Base-by-base conservation (phyloP, 2,888 invertebrate species). In the Habroteleia sp. region DNA sequence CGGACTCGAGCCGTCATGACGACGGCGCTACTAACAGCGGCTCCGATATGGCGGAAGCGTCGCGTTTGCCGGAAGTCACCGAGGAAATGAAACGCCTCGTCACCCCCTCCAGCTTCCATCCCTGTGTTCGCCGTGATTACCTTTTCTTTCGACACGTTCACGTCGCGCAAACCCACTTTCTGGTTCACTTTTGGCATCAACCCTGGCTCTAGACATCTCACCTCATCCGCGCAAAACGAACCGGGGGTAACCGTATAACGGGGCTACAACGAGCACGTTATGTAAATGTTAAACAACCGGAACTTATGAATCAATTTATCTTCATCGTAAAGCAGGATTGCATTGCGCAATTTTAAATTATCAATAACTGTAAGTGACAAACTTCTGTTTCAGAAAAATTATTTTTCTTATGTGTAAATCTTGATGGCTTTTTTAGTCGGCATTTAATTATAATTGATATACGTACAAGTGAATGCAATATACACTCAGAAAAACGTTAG, bases 51-150 rank as follows among this genome's bases (percentile, higher is more conserved):
- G 82, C 87, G 87, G 87, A 88, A 87, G 87, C 86, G 84, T 85
- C 85, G 86, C 84, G 86, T 86, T 88, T 85, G 84, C 86, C 87
- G 87, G 87, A 87, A 87, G 87, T 87, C 84, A 83, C 84, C 82
- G 81, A 85, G 87, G 87, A 88, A 88, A 88, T 88, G 87, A 88
- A 88, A 87, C 85, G 82, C 85, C 85, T 81, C 83, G 80, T 80
- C 73, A n/a, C 37, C 17, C 44, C 37, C 52, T 16, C 7, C 39
- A 5, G 7, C 44, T 7, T 20, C 29, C 44, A 16, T n/a, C 14
- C 50, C 25, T 58, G 8, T 20, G 31, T 44, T 14, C 65, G 27
- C 13, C 42, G 20, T 58, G 68, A 71, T 71, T 71, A 62, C 71
- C 62, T 71, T 52, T 62, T 71, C 71, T 62, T 71, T 68, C 58